Conservation (phyloP, 2,797 vertebrate genomes). For the Chrosomus eos region DNA sequence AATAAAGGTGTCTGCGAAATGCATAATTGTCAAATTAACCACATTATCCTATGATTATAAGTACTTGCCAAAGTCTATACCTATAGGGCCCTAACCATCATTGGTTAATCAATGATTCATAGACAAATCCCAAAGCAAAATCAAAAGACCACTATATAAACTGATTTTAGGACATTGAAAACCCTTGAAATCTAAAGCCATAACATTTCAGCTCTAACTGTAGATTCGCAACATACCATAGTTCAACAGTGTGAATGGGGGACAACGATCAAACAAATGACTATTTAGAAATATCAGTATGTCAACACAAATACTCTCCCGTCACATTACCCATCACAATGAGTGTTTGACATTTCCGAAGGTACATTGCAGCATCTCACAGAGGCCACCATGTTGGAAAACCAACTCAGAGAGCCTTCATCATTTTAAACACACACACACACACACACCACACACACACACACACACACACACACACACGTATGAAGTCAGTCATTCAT, state of each 20-base stretch:
- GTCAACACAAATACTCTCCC: not conserved
- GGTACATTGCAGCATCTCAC: slow-evolving; percentile 24
- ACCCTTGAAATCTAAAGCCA: not conserved
- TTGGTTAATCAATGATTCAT: not conserved
- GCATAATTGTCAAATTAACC: not conserved
- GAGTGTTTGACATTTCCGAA: slow-evolving; percentile 18
- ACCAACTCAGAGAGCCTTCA: slow-evolving; percentile 72
- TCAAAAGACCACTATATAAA: not conserved
- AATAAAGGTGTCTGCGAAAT: not conserved
- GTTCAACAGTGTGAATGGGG: not conserved
- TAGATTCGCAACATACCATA: not conserved
- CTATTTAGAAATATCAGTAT: not conserved
- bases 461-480: slow-evolving; percentile 69
- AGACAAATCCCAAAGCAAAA: not conserved
- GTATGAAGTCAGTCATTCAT: slow-evolving; percentile 73
- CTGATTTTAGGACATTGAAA: not conserved
- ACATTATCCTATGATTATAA: not conserved
- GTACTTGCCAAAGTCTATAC: not conserved
- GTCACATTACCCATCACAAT: not conserved
- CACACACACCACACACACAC: slow-evolving; percentile 67
- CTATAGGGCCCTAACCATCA: not conserved
- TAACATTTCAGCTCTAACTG: not conserved
- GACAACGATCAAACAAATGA: too few relatives aligned
- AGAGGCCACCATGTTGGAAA: slow-evolving; percentile 77
- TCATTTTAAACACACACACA: slow-evolving; percentile 74